Conservation (phyloP, 2,888 invertebrate species). For the Neoascia interrupta region DNA sequence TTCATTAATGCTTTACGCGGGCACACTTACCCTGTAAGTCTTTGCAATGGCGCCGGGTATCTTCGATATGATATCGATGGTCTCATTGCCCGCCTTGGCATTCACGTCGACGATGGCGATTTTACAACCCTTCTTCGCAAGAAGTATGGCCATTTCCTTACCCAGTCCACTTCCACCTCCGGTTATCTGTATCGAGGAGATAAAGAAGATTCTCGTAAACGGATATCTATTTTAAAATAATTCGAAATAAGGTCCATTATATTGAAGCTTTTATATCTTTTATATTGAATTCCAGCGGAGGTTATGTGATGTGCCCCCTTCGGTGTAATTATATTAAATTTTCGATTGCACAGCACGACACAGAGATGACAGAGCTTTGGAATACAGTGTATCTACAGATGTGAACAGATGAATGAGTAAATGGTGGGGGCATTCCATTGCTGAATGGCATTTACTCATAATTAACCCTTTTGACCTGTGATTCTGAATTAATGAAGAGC, state of each 20-base stretch:
- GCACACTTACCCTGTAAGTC: constrained; percentile 75
- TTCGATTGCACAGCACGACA: constrained; percentile 16
- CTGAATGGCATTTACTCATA: constrained; percentile 53
- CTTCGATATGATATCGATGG: constrained; percentile 76
- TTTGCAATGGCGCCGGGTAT: constrained; percentile 76
- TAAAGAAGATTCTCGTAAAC: background rate
- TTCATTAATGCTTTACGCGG: constrained; percentile 6
- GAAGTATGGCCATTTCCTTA: constrained; percentile 78
- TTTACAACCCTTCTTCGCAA: constrained; percentile 79
- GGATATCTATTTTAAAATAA: constrained; percentile 1
- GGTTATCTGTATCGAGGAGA: constrained; percentile 80
- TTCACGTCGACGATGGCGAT: constrained; percentile 79
- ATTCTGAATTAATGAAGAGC: constrained; percentile 58
- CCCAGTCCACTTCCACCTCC: constrained; percentile 81
- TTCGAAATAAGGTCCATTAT: constrained; percentile 44
- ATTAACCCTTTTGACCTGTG: constrained; percentile 67
- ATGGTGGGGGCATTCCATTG: constrained; percentile 5
- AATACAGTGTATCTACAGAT: constrained; percentile 7
- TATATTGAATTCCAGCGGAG: constrained; percentile 26
- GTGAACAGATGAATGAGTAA: constrained; percentile 3
- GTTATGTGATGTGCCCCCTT: background rate
- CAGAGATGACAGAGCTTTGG: too few relatives aligned
- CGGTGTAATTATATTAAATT: constrained; percentile 43
- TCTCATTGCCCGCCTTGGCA: constrained; percentile 77
- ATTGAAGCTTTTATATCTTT: constrained; percentile 28